phyloP scores from a whole-genome alignment of 2,888 invertebrate species.

The Kuschelorhynchus macadamiae region DNA sequence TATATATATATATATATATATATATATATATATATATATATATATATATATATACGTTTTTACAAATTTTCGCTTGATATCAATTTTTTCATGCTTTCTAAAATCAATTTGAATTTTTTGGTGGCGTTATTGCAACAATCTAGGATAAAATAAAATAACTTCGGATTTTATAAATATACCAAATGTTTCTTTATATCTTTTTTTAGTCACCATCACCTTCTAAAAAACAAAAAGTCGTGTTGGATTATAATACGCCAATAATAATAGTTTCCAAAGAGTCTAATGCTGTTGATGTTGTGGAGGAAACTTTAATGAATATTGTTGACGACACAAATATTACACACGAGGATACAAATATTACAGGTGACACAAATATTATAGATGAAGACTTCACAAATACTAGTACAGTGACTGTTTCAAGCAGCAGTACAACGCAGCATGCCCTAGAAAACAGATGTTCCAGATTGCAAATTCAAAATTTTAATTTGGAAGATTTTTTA shows the following conservation, averaged over 20 bases:
- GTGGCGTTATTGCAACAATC: no score
- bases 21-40: no score
- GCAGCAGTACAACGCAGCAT: slow-evolving; percentile 12
- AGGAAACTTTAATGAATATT: background rate
- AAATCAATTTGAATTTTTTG: no score
- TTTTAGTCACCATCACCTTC: slow-evolving; percentile 6
- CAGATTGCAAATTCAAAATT: slow-evolving; percentile 6
- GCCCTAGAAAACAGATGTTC: slow-evolving; percentile 9
- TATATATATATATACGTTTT: no score
- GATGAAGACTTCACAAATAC: background rate
- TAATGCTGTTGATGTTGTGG: slow-evolving; percentile 2
- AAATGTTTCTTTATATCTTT: no score
- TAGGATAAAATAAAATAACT: no score
- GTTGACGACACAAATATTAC: background rate
- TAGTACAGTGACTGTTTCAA: slow-evolving; percentile 16
- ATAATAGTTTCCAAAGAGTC: background rate
- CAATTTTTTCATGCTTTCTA: no score
- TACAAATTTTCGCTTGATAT: no score
- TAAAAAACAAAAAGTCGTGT: background rate
- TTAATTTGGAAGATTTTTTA: slow-evolving; percentile 11
- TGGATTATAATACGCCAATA: slow-evolving; percentile 8
- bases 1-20: no score
- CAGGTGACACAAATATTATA: background rate
- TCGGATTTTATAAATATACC: no score
- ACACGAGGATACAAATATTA: background rate